These are phyloP conservation scores for Colletes collaris DNA, from an alignment of 2,888 invertebrate species.

Conservation along the genomic window DNA sequence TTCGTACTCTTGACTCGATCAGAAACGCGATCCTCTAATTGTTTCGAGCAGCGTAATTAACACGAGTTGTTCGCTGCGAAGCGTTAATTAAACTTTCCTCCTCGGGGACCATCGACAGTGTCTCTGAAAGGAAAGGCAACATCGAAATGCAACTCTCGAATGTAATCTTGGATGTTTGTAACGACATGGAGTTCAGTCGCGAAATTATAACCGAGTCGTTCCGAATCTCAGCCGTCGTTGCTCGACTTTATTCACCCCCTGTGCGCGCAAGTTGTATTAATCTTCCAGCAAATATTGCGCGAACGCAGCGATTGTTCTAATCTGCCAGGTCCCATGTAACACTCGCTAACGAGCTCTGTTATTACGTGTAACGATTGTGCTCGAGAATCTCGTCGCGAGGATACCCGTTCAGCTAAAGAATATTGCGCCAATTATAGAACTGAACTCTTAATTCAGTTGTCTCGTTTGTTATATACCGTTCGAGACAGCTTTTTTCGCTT, in stretches of 20 bases:
- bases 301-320: slow-evolving; percentile 17
- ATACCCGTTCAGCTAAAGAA: neutral
- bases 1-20: too few relatives aligned
- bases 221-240: slow-evolving; percentile 4
- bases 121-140: neutral
- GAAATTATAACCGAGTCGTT: slow-evolving; percentile 30
- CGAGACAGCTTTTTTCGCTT: too few relatives aligned
- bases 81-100: slow-evolving; percentile 1
- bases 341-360: neutral
- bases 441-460: too few relatives aligned
- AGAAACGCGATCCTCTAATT: neutral
- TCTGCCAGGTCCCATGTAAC: slow-evolving; percentile 12
- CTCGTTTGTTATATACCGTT: too few relatives aligned
- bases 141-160: slow-evolving; percentile 47
- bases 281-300: slow-evolving; percentile 15
- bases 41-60: slow-evolving; percentile 5
- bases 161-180: slow-evolving; percentile 28
- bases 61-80: neutral
- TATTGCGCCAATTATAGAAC: too few relatives aligned
- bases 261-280: slow-evolving; percentile 26
- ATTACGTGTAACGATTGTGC: neutral
- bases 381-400: neutral
- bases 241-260: slow-evolving; percentile 40
- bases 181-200: slow-evolving; percentile 25
- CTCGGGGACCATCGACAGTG: neutral